Base-by-base conservation (phyloP, 2,888 invertebrate species). In the Monoplex corrugatus region DNA sequence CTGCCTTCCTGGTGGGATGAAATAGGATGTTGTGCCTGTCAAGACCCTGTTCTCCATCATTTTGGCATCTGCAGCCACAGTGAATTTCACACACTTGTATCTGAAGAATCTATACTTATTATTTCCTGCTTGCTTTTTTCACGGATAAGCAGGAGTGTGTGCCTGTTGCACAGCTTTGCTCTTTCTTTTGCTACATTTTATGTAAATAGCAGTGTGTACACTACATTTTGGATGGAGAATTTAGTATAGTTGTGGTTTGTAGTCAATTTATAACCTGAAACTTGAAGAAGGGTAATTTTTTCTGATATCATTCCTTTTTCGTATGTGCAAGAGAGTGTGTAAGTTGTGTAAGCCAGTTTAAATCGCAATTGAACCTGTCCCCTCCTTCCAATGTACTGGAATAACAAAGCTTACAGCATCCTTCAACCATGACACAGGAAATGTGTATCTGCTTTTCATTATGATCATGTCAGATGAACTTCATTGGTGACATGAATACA, bases 261-360 rank as follows among this genome's bases (percentile, higher is more conserved):
- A 84, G 57, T 86, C 32, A n/a, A 43, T n/a, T 38, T 86, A 38
- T n/a, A 43, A 40, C 43, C 19, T 68, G 86, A 3, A 43, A 32
- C 44, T 86, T 50, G 85, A 63, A 63, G 40, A 32, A 68, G 86
- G 86, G 86, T 86, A 86, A 86, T n/a, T 35, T 68, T 43, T 44
- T 16, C 50, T 45, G 86, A 86, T 85, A 85, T 86, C 86, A 86
- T 86, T 86, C 86, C 86, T 83, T 86, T 68, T 68, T 38, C 32
- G 68, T 68, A 68, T 43, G 68, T 43, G 50, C 50, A 40, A 68
- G 35, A 68, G 35, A 16, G n/a, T 57, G 86, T 38, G 63, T 40
- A 13, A 19, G n/a, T n/a, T 68, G 68, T 86, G 44, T 43, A 40
- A 57, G 35, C 19, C 57, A 3, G 13, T 6, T 72, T 32, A 10